Base-by-base conservation (phyloP, 2,888 invertebrate species). In the Sabatieria punctata region DNA sequence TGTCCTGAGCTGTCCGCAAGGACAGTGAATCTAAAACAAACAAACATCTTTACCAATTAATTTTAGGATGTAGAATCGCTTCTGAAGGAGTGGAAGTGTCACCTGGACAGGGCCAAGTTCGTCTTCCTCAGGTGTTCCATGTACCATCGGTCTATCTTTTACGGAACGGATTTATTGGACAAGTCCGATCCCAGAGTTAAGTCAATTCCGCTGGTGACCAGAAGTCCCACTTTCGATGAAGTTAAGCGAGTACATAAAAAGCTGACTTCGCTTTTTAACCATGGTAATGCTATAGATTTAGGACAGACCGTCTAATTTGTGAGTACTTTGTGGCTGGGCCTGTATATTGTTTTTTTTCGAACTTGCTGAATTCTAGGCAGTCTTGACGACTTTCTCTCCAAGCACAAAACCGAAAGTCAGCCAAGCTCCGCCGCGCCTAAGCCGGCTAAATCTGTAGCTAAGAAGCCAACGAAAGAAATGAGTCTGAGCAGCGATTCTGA, bases 161-260 rank as follows among this genome's bases (percentile, higher is more conserved):
- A 83, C 60, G 74, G 76, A 13, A 82, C n/a, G n/a, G n/a, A n/a
- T n/a, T n/a, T n/a, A n/a, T n/a, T n/a, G n/a, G n/a, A n/a, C n/a
- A n/a, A n/a, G n/a, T n/a, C n/a, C n/a, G 81, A 82, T 59, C 56
- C 66, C 1, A 69, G 80, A 49, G 64, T 82, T 8, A 68, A 80
- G 54, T 75, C 74, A 21, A 73, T 86, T 52, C 85, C 86, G 0
- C 84, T 86, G 67, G 78, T 80, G 0, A 85, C 85, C 0, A 72
- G 79, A 54, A 74, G 83, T 55, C 81, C 86, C 0, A 82, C 82
- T 0, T 80, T 77, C 57, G 78, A 76, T 44, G 85, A 86, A 70
- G 76, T 83, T 1, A 74, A 78, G 60, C 70, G 84, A 50, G 79
- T 82, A 0, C 79, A 81, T 55, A 74, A 75, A 43, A 70, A 79